Base-by-base conservation (phyloP, 2,797 vertebrate genomes). In the Sebastes melanostomus region DNA sequence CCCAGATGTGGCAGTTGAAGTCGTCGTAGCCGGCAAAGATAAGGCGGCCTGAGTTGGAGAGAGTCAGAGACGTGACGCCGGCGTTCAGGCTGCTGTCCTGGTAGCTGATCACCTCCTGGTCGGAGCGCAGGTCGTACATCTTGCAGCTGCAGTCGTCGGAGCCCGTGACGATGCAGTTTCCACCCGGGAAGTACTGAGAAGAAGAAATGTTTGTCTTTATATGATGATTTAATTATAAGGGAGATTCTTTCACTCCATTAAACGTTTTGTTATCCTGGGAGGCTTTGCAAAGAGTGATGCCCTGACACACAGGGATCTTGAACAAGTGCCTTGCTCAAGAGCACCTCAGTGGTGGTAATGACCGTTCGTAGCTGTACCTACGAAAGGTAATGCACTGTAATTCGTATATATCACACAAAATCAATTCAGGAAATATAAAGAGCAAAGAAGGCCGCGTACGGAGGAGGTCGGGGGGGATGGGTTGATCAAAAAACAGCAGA, bases 1-100 rank as follows among this genome's bases (percentile, higher is more conserved):
- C 98, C 98, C 98, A 99, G 91, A 99, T 96, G 86, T 99, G 98
- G 92, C 98, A 99, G 96, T 99, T 99, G 95, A 99, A 99, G 93
- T 99, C 98, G 0, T 99, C 98, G 0, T 99, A 99, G 1, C 98
- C 98, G 0, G 98, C 98, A 0, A 99, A 95, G 86, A 99, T 81
- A 72, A 99, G 97, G 24, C 98, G 97, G 10, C 95, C 95, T 1
- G 95, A 96, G 85, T 38, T 82, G 85, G 96, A 96, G 12, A 96
- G 88, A 3, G 96, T 95, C 59, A 96, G 0, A 4, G 95, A 96
- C 36, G 95, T 96, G 78, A 96, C 93, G 1, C 95, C 95, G 1
- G 94, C 91, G n/a, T 94, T 95, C 68, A 95, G 86, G 73, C 63
- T 87, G 65, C 89, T 54, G 0, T 95, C 93, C 86, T 93, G 77